Conservation (phyloP, 2,888 invertebrate species). For the Lithophane socia region DNA sequence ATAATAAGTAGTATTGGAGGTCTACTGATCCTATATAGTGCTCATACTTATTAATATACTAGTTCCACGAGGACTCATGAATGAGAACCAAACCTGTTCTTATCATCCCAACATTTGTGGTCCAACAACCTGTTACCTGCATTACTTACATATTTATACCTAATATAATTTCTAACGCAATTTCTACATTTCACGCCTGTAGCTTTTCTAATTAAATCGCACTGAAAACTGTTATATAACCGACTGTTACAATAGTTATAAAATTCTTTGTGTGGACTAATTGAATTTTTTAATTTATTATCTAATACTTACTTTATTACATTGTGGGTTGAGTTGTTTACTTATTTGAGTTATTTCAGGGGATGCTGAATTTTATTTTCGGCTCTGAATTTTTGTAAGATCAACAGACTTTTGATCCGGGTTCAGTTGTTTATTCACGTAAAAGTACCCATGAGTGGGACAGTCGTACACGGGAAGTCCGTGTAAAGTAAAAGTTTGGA, state of each 20-base stretch:
- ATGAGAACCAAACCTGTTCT: constrained; percentile 35
- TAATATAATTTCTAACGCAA: constrained; percentile 23
- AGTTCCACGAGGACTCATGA: constrained; percentile 1
- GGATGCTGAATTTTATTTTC: neutral
- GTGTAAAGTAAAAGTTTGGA: neutral
- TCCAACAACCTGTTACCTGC: constrained; percentile 2
- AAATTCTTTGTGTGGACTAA: neutral
- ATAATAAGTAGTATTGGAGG: neutral
- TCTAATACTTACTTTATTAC: neutral
- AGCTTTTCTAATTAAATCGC: constrained; percentile 35
- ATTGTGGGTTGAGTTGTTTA: neutral
- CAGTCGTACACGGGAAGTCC: neutral
- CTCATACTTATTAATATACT: neutral
- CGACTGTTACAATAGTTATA: constrained; percentile 10
- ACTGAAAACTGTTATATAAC: constrained; percentile 33
- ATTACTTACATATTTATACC: constrained; percentile 1
- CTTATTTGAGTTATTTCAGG: neutral
- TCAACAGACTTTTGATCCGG: neutral
- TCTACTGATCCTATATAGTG: neutral
- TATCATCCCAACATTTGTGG: neutral
- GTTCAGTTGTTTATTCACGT: neutral
- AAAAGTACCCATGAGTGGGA: neutral
- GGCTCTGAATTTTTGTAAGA: neutral
- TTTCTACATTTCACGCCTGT: constrained; percentile 36
- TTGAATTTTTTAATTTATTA: constrained; percentile 5